Evolutionary conservation across 2,113 vertebrate species (phyloP).

Genomic region (Larimichthys polyactis): DNA sequence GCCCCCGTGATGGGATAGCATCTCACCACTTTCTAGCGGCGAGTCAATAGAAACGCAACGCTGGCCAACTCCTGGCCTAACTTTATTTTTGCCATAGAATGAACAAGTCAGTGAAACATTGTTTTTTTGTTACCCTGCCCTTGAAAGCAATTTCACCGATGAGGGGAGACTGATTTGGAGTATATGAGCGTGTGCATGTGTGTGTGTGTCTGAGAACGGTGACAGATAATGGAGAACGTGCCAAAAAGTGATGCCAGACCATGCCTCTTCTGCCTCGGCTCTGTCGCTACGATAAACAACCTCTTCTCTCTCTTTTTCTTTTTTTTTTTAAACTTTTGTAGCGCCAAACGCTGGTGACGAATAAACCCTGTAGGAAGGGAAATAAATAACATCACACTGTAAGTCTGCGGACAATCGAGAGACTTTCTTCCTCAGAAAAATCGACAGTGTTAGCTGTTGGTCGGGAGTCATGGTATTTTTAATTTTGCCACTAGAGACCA

Average conservation of each 20-base stretch:
- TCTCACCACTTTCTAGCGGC: conserved; percentile 33
- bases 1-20: conserved; percentile 34
- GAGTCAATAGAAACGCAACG: conserved; percentile 42
- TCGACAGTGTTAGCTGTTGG: not conserved
- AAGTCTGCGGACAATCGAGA: conserved; percentile 40
- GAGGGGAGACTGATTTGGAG: conserved; percentile 56
- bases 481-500: not conserved
- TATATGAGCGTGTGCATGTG: conserved; percentile 10
- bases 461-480: not conserved
- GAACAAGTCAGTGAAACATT: conserved; percentile 40
- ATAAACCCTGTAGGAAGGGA: conserved; percentile 26
- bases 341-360: conserved; percentile 30
- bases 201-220: conserved; percentile 27
- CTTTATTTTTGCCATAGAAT: conserved; percentile 38
- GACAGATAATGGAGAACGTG: conserved; percentile 58
- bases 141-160: conserved; percentile 73
- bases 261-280: conserved; percentile 30
- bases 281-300: conserved; percentile 43
- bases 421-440: conserved; percentile 28
- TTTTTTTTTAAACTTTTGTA: conserved; percentile 20
- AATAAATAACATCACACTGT: conserved; percentile 39
- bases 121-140: conserved; percentile 18
- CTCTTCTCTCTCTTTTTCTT: not conserved
- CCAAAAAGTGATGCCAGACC: conserved; percentile 44
- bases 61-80: conserved; percentile 11